Evolutionary conservation across 2,888 invertebrate genomes (phyloP), one percentile per base, ranked within the genome.

Genomic region (Parnassius mnemosyne): DNA sequence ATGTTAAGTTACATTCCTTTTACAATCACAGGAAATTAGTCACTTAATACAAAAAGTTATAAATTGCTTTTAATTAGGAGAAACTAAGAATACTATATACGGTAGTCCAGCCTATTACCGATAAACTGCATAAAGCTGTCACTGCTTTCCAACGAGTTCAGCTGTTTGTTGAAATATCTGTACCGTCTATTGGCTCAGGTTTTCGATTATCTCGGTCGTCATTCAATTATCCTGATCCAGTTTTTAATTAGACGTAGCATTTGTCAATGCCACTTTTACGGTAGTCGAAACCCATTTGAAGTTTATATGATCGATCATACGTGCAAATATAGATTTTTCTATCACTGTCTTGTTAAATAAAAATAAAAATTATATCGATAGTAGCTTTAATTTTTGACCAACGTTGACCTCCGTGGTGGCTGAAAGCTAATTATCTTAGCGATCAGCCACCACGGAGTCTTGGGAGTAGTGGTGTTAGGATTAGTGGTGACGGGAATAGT

Each of bases 61-160:
- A 63, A 59, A 63, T 63, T 55, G 53, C 46, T 53, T 56, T 60
- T 64, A 64, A 64, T 63, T 59, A 57, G 60, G 60, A 60, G 63
- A 64, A 64, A 63, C 56, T 47, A 42, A 42, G 44, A 55, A 46
- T 34, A 9, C 60, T 53, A 53, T 60, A 64, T 60, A 60, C 9
- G 60, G 63, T 44, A 25, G 57, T 63, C 52, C 42, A 53, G 43
- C 60, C 60, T 60, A 56, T 60, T 63, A 59, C 58, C 56, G 55
- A 64, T 57, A 53, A 43, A 60, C 49, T 44, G 53, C 60, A 49
- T 47, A 53, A 60, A 60, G 60, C 54, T 53, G 59, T 63, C 59
- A 42, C 59, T 10, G 56, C 63, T 63, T 64, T 64, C 63, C 56
- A 64, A 63, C 63, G 42, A 47, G 59, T 57, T 42, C 20, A 49